Evolutionary conservation across 1,140 invertebrate genomes (phyloP).

Genomic region (Cecropterus lyciades): DNA sequence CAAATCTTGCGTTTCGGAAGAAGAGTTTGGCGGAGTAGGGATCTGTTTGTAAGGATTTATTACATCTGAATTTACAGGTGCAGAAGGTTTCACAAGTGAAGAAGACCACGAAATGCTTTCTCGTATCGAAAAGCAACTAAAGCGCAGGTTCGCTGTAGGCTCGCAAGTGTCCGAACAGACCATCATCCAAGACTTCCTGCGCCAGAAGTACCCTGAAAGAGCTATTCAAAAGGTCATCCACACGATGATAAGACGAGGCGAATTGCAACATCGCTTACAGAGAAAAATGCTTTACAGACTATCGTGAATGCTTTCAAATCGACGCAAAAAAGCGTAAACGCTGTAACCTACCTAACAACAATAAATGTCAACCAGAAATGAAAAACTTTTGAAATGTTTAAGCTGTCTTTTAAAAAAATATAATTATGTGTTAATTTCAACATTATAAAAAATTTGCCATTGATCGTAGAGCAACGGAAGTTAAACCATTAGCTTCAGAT

Average conservation of each 20-base stretch:
- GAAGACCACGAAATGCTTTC: slow-evolving; percentile 96
- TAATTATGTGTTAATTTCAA: too few relatives aligned
- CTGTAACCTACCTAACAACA: too few relatives aligned
- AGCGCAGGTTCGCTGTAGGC: slow-evolving; percentile 97
- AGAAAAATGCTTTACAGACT: slow-evolving; percentile 98
- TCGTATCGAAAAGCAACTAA: slow-evolving; percentile 97
- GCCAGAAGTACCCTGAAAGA: slow-evolving; percentile 96
- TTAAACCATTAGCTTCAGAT: too few relatives aligned
- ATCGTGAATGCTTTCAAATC: slow-evolving; percentile 72
- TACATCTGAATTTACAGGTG: slow-evolving; percentile 85
- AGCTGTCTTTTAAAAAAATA: too few relatives aligned
- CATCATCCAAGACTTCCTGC: slow-evolving; percentile 97
- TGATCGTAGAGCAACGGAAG: too few relatives aligned
- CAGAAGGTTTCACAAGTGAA: slow-evolving; percentile 98
- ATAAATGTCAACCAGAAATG: too few relatives aligned
- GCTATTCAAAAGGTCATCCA: slow-evolving; percentile 95
- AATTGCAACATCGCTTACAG: slow-evolving; percentile 97
- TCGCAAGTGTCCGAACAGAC: slow-evolving; percentile 97
- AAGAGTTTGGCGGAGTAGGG: too few relatives aligned
- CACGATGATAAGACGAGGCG: slow-evolving; percentile 96
- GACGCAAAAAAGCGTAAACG: too few relatives aligned
- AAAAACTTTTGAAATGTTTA: too few relatives aligned
- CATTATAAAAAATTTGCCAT: too few relatives aligned
- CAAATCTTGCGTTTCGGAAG: too few relatives aligned
- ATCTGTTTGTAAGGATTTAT: too few relatives aligned